Base-by-base conservation (phyloP, 2,888 invertebrate species). In the Cordilura impudica region DNA sequence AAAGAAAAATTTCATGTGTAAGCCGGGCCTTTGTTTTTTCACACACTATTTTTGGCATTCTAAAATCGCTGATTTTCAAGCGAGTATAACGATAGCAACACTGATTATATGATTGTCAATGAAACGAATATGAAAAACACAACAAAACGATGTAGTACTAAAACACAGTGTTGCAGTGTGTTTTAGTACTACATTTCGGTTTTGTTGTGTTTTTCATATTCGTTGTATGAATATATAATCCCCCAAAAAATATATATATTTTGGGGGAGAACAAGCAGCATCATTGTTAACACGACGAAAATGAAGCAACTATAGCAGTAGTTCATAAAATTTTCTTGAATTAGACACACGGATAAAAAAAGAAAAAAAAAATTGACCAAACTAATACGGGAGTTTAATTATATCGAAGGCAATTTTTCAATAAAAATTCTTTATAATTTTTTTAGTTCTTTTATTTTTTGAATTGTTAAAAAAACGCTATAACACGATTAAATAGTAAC, bases 291-390 rank as follows among this genome's bases (percentile, higher is more conserved):
- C n/a, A 51, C 19, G n/a, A 19, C 10, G n/a, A 43, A 35, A 18
- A 19, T 21, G 47, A 51, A 66, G 31, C 12, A 29, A 19, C 66
- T 49, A 58, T 51, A 60, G 58, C 45, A 61, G 35, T 61, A 72
- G 73, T 78, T 75, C 49, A 67, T 75, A 71, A 71, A 75, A 79
- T 75, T 79, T 79, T 61, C 78, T 69, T 73, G 70, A 66, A 74
- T 74, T 70, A 71, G 71, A 53, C 51, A 49, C 56, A 67, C 71
- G 67, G 49, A 61, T 6, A 19, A 71, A 29, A 67, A 18, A 21
- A 29, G 23, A 54, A 35, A 49, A 18, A 35, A 47, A n/a, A 49
- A 16, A 66, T 1, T 35, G 29, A 61, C 14, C 39, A 26, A 19
- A 39, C 26, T 51, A 56, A 69, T 53, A 73, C 78, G 78, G 71